Conservation (phyloP, 2,113 vertebrate species). For the Nematolebias whitei region DNA sequence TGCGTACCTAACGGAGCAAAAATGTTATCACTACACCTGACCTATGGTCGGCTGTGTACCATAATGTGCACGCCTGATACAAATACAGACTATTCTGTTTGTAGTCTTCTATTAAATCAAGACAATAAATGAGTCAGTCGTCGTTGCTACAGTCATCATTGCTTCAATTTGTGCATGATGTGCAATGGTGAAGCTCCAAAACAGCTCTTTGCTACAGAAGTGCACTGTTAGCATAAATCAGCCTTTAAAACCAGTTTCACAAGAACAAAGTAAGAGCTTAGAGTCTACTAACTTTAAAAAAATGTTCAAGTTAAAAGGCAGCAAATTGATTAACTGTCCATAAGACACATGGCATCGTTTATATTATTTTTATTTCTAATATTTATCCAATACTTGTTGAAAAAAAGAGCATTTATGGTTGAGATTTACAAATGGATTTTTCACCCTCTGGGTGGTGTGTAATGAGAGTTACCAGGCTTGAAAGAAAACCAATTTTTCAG, state of each 20-base stretch:
- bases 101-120: not conserved
- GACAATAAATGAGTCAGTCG: not conserved
- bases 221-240: not conserved
- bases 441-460: slow-evolving; percentile 75
- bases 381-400: slow-evolving; percentile 50
- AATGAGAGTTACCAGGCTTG: slow-evolving; percentile 78
- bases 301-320: slow-evolving; percentile 29
- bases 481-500: slow-evolving; percentile 77
- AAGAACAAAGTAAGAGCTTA: slow-evolving; percentile 3
- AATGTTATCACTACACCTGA: not conserved
- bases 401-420: slow-evolving; percentile 68
- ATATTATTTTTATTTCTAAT: slow-evolving; percentile 42
- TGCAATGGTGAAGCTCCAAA: not conserved
- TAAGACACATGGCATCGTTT: slow-evolving; percentile 46
- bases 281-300: slow-evolving; percentile 14
- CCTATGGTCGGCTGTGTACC: not conserved
- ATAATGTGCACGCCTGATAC: not conserved
- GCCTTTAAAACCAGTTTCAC: not conserved
- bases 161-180: not conserved
- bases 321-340: slow-evolving; percentile 63
- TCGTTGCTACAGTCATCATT: no score
- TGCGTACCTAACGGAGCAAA: not conserved
- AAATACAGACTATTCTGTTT: not conserved
- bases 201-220: not conserved
- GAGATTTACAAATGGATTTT: slow-evolving; percentile 77